Percentiles rank a stretch among this genome's conserved stretches.
Conservation (phyloP, 2,797 vertebrate species). For the Cyprinodon diabolis region DNA sequence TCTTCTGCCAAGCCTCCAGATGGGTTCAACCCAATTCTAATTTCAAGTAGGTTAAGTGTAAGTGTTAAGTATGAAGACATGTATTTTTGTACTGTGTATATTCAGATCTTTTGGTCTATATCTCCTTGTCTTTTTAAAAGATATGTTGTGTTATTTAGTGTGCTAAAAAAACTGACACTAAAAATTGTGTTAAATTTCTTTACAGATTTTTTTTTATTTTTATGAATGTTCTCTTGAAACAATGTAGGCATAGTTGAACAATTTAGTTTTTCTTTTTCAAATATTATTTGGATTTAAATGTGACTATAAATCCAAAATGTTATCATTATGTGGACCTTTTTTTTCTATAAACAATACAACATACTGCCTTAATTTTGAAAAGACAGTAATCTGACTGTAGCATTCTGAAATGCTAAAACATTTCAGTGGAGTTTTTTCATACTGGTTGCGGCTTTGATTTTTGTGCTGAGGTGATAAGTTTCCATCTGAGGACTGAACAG, state of each 20-base stretch:
- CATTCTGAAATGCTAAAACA: background rate
- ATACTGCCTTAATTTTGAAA: background rate
- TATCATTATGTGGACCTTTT: background rate
- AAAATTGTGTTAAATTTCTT: too few species aligned
- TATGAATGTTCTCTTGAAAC: background rate
- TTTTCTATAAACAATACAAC: background rate
- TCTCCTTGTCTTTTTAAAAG: too few species aligned
- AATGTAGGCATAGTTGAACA: background rate
- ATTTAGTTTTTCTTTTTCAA: background rate
- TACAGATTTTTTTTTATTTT: background rate
- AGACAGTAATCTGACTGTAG: background rate
- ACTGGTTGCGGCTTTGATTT: background rate
- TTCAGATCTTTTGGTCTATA: background rate
- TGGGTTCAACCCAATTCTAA: background rate
- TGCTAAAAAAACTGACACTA: too few species aligned
- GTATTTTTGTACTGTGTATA: background rate
- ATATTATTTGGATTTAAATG: background rate
- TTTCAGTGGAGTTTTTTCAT: background rate
- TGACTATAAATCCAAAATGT: background rate
- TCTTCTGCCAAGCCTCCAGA: background rate
- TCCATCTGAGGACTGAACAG: conserved; percentile 17
- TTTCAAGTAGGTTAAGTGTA: too few species aligned
- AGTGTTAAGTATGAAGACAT: too few species aligned
- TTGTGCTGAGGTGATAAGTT: background rate
- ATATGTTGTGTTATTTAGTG: too few species aligned